Conservation (phyloP, 2,888 invertebrate genomes). For the Eilema depressum region DNA sequence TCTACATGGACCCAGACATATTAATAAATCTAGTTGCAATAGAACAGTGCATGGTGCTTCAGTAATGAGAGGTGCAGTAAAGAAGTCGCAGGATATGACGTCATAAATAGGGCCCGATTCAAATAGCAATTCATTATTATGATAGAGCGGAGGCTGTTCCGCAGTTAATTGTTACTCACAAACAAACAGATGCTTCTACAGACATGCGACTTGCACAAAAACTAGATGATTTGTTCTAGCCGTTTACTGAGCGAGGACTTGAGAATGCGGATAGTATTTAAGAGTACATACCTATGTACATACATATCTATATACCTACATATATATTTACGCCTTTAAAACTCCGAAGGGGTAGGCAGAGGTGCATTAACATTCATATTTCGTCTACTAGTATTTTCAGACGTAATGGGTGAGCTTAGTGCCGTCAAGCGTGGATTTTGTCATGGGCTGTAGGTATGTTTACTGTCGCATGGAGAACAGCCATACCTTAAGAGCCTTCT, state of each 20-base stretch:
- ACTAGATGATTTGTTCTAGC: no score
- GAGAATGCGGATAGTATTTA: background rate
- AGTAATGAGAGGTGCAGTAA: conserved; percentile 42
- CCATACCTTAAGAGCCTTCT: no score
- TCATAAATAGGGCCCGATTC: conserved; percentile 44
- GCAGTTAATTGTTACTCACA: conserved; percentile 11
- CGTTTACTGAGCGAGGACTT: background rate
- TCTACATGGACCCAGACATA: background rate
- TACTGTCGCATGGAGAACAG: no score
- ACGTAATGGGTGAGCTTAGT: no score
- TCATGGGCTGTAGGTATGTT: no score
- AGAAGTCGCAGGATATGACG: conserved; percentile 46
- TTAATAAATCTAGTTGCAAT: background rate
- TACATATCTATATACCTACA: no score
- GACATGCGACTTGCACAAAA: background rate
- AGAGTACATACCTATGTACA: no score
- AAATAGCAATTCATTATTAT: conserved; percentile 54
- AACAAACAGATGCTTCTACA: background rate
- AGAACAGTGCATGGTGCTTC: conserved; percentile 5
- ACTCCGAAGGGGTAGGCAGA: no score
- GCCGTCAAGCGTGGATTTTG: no score
- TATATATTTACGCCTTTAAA: no score
- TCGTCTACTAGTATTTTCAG: no score
- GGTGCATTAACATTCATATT: no score
- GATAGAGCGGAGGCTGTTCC: conserved; percentile 40